Conservation (phyloP, 2,113 vertebrate species). For the Calidris pygmaea region DNA sequence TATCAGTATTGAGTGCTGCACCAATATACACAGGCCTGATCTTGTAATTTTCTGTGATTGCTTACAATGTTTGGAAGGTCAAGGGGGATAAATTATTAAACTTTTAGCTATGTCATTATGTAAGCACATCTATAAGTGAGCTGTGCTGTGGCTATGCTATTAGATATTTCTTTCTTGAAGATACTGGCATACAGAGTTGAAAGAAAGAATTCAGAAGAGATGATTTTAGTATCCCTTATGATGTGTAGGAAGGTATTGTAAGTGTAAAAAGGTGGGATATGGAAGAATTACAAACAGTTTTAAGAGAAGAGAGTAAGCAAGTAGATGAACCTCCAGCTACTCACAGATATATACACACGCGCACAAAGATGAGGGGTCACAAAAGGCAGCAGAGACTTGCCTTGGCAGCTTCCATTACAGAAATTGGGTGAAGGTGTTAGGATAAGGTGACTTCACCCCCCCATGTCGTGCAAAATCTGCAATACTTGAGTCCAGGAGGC, state of each 20-base stretch:
- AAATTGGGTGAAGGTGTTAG: background rate
- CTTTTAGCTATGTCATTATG: background rate
- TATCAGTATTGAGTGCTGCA: background rate
- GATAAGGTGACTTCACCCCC: background rate
- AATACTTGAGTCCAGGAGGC: background rate
- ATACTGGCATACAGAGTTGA: background rate
- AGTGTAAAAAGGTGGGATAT: background rate
- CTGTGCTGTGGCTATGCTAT: background rate
- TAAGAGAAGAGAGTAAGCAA: background rate
- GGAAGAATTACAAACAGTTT: background rate
- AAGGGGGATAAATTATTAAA: background rate
- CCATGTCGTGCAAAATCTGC: background rate
- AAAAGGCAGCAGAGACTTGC: background rate
- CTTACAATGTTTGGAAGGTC: background rate
- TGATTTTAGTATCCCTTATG: background rate
- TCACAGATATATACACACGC: fast-evolving
- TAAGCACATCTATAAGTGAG: background rate
- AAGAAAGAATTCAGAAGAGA: background rate
- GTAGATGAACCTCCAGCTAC: background rate
- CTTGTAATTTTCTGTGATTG: background rate
- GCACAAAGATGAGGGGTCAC: background rate
- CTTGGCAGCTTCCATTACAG: background rate
- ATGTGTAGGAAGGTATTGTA: background rate
- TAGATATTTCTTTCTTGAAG: background rate
- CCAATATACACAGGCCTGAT: background rate